Evolutionary conservation across 2,113 vertebrate species (phyloP), one percentile per base, ranked within the genome.

Genomic region (Pangasianodon hypophthalmus): DNA sequence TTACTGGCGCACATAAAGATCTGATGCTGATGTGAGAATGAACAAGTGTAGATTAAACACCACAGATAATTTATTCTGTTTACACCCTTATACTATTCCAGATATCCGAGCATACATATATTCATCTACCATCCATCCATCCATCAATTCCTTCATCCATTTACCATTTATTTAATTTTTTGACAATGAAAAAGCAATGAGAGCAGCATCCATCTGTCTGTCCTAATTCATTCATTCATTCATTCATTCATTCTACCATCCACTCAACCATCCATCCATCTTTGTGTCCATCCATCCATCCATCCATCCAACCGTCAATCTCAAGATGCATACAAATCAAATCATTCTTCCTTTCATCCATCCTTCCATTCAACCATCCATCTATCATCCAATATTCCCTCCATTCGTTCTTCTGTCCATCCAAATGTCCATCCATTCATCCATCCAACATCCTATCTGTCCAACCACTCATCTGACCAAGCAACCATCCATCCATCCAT

Each of bases 31-130:
- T 81, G 87, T 52, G 24, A 24, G 69, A 60, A 56, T 54, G 75
- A 82, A 73, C 37, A 73, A 80, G 80, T 69, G 58, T 80, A 50
- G 18, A 87, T 75, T 85, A 73, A 73, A 73, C 69, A 73, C 32
- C 69, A 19, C 41, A 41, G 32, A 41, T 32, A 16, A 16, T 41
- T 73, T 73, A 41, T 41, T 41, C 37, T 37, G 69, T 41, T 73
- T 73, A 69, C 4, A 6, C 64, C 32, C 64, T 14, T 69, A 24
- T 1, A 73, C 37, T 1, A 7, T 7, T 8, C 32, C 41, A 75
- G 41, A 44, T 21, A 4, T 13, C 2, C 9, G 4, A 11, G 3
- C 54, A 37, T 24, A 14, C 67, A 37, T 56, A 10, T 10, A 58
- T 58, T 37, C 50, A 83, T 37, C n/a, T 26, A 41, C 13, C 11